These are phyloP conservation scores for Eurois occulta DNA, from an alignment of 2,888 invertebrate species.

Conservation along the genomic window DNA sequence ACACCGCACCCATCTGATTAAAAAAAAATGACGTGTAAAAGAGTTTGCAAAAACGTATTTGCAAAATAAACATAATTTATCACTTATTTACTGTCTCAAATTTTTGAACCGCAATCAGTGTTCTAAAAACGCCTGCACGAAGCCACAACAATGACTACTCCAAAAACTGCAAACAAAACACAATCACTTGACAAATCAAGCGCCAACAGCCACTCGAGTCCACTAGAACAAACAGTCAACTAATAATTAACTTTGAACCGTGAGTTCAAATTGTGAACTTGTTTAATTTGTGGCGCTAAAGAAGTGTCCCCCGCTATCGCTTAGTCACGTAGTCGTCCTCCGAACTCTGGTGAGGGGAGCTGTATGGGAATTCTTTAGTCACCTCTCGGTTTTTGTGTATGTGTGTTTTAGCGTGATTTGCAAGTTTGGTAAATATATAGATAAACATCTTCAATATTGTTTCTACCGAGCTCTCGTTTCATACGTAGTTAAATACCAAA, in stretches of 20 bases:
- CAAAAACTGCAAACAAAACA: constrained; percentile 43
- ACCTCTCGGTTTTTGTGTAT: constrained; percentile 23
- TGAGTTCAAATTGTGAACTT: constrained; percentile 82
- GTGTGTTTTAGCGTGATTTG: constrained; percentile 12
- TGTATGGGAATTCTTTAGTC: constrained; percentile 38
- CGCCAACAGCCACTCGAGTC: constrained; percentile 53
- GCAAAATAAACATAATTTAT: too few species aligned
- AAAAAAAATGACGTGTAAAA: too few species aligned
- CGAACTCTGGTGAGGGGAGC: constrained; percentile 71
- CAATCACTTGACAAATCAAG: constrained; percentile 58
- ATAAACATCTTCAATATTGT: neutral
- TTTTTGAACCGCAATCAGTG: neutral
- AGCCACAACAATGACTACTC: constrained; percentile 23
- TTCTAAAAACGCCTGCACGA: neutral
- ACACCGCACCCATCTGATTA: too few species aligned
- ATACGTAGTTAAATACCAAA: neutral
- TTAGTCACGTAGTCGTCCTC: constrained; percentile 89
- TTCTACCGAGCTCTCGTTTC: neutral
- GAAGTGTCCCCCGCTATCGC: constrained; percentile 73
- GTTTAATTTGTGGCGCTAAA: constrained; percentile 86
- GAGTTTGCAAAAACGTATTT: too few species aligned
- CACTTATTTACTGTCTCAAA: neutral
- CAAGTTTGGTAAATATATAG: neutral
- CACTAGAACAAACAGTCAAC: constrained; percentile 78
- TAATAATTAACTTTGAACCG: constrained; percentile 84